A percentile compares a stretch with the other conserved stretches of the same genome.
Conservation (phyloP, 2,888 invertebrate species). For the Watsonalla cultraria region DNA sequence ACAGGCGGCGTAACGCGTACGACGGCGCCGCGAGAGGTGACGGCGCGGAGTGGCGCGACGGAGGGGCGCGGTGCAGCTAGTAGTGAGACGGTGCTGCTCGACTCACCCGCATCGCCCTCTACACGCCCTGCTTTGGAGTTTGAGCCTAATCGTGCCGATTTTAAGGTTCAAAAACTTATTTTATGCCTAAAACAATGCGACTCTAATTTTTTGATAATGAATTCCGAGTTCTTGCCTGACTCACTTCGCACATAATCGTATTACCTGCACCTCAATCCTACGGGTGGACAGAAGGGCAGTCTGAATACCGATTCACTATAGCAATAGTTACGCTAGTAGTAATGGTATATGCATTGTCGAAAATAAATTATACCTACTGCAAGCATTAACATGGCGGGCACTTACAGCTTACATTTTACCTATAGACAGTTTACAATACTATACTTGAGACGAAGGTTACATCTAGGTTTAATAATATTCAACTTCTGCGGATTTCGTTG, state of each 20-base stretch:
- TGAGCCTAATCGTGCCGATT: constrained; percentile 61
- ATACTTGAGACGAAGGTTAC: too few species aligned
- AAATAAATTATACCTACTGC: not conserved
- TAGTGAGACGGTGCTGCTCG: not conserved
- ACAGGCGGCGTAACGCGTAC: not conserved
- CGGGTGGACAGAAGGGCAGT: not conserved
- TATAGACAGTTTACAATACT: too few species aligned
- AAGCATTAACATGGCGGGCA: too few species aligned
- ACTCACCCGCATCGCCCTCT: constrained; percentile 4
- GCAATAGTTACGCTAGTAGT: not conserved
- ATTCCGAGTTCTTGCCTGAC: too few species aligned
- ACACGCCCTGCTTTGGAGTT: constrained; percentile 31
- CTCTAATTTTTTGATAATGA: too few species aligned
- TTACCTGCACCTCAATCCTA: not conserved
- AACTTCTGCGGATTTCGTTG: too few species aligned
- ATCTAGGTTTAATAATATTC: too few species aligned
- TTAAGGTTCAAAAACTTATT: constrained; percentile 35
- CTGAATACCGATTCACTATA: not conserved
- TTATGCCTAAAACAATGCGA: too few species aligned
- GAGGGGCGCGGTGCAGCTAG: not conserved
- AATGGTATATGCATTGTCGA: not conserved
- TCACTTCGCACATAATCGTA: too few species aligned
- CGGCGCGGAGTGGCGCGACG: not conserved
- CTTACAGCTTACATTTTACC: too few species aligned
- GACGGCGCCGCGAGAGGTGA: not conserved